Conservation (phyloP, 2,113 vertebrate species). For the Halichoerus grypus region DNA sequence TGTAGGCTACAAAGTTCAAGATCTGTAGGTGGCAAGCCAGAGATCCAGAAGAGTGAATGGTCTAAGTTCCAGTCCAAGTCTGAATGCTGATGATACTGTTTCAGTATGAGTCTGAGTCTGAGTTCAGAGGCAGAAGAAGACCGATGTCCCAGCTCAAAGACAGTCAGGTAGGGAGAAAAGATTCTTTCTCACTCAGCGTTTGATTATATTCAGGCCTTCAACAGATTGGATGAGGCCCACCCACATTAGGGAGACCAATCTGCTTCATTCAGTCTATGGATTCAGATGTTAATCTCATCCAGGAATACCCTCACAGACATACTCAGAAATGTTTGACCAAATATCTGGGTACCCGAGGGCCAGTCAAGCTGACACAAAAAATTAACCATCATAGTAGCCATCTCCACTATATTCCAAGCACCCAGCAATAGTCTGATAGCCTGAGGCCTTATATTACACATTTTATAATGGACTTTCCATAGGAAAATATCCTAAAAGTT, state of each 20-base stretch:
- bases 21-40: neutral
- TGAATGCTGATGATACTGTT: neutral
- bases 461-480: neutral
- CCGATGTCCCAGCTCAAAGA: neutral
- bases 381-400: neutral
- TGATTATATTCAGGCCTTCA: neutral
- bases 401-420: neutral
- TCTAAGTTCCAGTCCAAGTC: neutral
- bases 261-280: neutral
- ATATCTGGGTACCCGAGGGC: neutral
- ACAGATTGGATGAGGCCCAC: neutral
- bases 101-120: neutral
- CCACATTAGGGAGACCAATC: neutral
- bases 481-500: neutral
- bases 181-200: neutral
- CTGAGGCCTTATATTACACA: neutral
- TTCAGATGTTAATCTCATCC: neutral
- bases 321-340: neutral
- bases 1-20: neutral
- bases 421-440: neutral
- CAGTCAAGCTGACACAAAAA: neutral
- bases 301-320: neutral
- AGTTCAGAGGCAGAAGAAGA: neutral
- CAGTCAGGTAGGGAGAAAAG: no score
- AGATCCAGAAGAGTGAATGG: neutral